Conservation (phyloP, 2,888 invertebrate genomes). For the Calliphora vomitoria region DNA sequence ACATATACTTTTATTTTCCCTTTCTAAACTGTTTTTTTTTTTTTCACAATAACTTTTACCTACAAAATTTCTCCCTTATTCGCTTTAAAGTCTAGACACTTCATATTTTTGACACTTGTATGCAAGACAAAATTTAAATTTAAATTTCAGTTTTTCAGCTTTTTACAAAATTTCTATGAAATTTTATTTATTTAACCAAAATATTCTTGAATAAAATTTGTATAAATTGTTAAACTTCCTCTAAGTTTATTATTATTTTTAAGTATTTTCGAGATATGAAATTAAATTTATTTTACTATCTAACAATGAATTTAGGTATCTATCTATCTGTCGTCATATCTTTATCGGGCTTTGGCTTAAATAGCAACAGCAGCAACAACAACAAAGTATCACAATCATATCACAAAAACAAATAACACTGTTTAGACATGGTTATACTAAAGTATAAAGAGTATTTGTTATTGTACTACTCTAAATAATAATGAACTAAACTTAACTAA, state of each 20-base stretch:
- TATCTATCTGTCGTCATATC: conserved; percentile 7
- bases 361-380: conserved; percentile 30
- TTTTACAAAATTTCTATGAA: too few relatives aligned
- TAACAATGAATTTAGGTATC: neutral
- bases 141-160: neutral
- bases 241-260: neutral
- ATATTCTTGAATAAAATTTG: conserved; percentile 5
- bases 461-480: conserved; percentile 21
- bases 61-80: too few relatives aligned
- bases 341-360: conserved; percentile 57
- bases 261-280: neutral
- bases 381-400: conserved; percentile 16
- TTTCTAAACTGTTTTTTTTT: too few relatives aligned
- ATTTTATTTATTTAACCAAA: too few relatives aligned
- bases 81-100: neutral
- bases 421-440: neutral
- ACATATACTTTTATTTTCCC: too few relatives aligned
- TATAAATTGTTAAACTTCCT: neutral
- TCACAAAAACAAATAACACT: conserved; percentile 23
- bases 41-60: too few relatives aligned
- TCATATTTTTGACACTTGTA: neutral
- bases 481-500: conserved; percentile 23
- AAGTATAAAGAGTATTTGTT: neutral
- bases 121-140: neutral
- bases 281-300: neutral